Percentiles rank a stretch among this genome's conserved stretches.
Evolutionary conservation across 2,113 vertebrate genomes (phyloP).

Genomic region (Phylloscopus whistleri): DNA sequence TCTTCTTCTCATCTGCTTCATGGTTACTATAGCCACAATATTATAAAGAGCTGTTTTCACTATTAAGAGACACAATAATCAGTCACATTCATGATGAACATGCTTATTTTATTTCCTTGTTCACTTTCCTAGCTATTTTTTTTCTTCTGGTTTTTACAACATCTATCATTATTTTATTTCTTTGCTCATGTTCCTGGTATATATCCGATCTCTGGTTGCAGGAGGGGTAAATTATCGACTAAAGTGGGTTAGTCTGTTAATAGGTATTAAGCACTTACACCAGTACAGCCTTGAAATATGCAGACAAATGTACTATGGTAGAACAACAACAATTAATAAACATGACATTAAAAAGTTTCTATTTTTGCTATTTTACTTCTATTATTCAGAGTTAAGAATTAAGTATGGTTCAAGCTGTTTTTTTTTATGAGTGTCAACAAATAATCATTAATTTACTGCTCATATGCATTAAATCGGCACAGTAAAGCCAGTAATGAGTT

Average conservation of each 20-base stretch:
- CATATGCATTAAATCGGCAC: accelerated
- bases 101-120: slow-evolving; percentile 13
- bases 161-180: slow-evolving; percentile 5
- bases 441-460: not conserved
- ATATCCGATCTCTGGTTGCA: slow-evolving; percentile 47
- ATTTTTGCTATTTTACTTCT: slow-evolving; percentile 22
- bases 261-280: slow-evolving; percentile 32
- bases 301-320: slow-evolving; percentile 31
- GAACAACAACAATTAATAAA: slow-evolving; percentile 46
- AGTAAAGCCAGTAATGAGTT: not conserved
- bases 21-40: slow-evolving; percentile 30
- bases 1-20: not conserved
- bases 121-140: not conserved
- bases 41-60: not conserved
- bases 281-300: slow-evolving; percentile 26
- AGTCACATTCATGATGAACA: not conserved
- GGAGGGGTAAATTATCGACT: slow-evolving; percentile 55
- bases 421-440: not conserved
- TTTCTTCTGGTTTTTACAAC: not conserved
- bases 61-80: not conserved
- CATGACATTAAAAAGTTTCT: not conserved
- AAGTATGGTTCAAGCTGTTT: not conserved
- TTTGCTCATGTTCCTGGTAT: not conserved
- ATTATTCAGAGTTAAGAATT: not conserved
- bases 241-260: slow-evolving; percentile 37